Evolutionary conservation across 2,888 invertebrate genomes (phyloP), one percentile per base, ranked within the genome.

Genomic region (Arctia plantaginis): DNA sequence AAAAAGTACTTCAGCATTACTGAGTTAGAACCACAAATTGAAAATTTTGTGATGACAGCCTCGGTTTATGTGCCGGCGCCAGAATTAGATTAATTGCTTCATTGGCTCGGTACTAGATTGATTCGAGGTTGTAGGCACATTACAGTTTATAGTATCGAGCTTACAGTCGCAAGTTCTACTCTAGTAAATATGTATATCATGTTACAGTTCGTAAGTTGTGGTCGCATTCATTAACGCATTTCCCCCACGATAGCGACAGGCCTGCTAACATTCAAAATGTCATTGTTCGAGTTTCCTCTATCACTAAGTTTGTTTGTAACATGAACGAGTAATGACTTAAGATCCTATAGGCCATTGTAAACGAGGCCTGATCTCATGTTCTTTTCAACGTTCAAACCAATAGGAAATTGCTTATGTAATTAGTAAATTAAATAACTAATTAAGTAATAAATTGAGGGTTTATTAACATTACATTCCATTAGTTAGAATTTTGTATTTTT

Each of bases 271-370:
- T 77, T 77, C 80, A 79, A 82, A 72, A 80, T 79, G 69, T 80
- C 79, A 77, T 77, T 81, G 77, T 77, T 84, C 78, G 79, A 81
- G 76, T 83, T 77, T 80, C n/a, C 76, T 59, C 75, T 71, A 76
- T 74, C 69, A 76, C 80, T 85, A 83, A 82, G 84, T 87, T 86
- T 82, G 85, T 87, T 86, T 83, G 77, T 84, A 81, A 80, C 75
- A 74, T 79, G 75, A 75, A 77, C 68, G 77, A 78, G 39, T 75
- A 73, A 77, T 68, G 73, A 76, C 74, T n/a, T 73, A 80, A 74
- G 41, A 44, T 20, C 8, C 20, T 20, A 23, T 7, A 47, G 47
- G 20, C 73, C 68, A 70, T 73, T 74, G 77, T 85, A 72, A 77
- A 81, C 79, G 80, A 79, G 79, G 79, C 72, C 77, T 78, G 69